Conservation (phyloP, 1,140 invertebrate species). For the Vanessa tameamea region DNA sequence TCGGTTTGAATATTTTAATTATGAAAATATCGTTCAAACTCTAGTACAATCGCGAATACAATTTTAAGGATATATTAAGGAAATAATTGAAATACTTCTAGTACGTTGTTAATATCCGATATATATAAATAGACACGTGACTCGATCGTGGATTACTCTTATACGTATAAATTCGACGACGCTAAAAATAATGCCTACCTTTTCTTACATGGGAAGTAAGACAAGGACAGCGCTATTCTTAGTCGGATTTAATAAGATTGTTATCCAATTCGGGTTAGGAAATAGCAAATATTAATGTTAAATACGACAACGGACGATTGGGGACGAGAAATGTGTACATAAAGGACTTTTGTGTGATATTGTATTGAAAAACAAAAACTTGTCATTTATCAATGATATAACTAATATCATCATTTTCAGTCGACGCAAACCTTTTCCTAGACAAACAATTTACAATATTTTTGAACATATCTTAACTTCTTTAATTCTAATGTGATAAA, state of each 20-base stretch:
- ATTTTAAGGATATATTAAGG: constrained; percentile 9
- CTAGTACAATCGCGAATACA: constrained; percentile 21
- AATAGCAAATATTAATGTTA: constrained; percentile 17
- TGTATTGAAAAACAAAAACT: no score
- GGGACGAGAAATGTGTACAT: background rate
- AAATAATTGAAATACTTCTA: constrained; percentile 9
- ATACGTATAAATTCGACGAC: background rate
- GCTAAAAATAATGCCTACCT: constrained; percentile 19
- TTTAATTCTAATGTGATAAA: no score
- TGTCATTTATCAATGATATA: no score
- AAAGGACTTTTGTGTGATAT: no score
- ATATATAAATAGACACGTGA: constrained; percentile 2
- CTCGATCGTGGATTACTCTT: background rate
- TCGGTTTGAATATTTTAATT: constrained; percentile 22
- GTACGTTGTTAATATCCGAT: constrained; percentile 16
- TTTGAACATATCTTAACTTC: no score
- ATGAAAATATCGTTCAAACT: constrained; percentile 15
- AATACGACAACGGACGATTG: constrained; percentile 5
- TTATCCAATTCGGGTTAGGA: constrained; percentile 5
- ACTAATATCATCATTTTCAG: no score
- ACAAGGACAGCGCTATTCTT: constrained; percentile 20
- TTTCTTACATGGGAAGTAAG: constrained; percentile 21
- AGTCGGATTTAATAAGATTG: constrained; percentile 9
- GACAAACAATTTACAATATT: no score
- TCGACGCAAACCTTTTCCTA: no score